Base-by-base conservation (phyloP, 2,888 invertebrate species). In the Diadegma fenestrale region DNA sequence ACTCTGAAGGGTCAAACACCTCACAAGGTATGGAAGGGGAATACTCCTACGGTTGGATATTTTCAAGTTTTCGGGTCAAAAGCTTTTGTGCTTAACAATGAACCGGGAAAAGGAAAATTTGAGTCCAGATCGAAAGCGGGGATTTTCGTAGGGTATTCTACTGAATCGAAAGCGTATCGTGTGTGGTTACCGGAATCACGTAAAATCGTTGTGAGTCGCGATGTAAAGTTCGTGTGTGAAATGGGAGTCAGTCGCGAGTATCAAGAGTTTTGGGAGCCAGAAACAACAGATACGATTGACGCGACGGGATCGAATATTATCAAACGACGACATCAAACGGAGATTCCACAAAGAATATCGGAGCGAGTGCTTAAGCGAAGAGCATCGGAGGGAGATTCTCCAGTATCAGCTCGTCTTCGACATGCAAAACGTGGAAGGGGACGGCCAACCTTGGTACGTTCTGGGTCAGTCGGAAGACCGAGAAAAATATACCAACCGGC, bases 11-110 rank as follows among this genome's bases (percentile, higher is more conserved):
- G 79, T 43, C 30, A 66, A 61, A 80, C 73, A 61, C 87, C 84
- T 41, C 79, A 73, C 37, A 78, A 77, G 72, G 26, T 73, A 30
- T 86, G 84, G 85, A 79, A 45, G 19, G 79, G 76, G 26, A 76
- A 77, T 22, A 51, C 45, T 19, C 69, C 78, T 12, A 77, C 79
- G 5, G 63, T 86, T 12, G 75, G 43, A 43, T 58, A 84, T 41
- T 51, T 87, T 37, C 75, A 79, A 80, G 51, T 73, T 10, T 86
- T 87, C 45, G 86, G 86, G 17, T 68, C 63, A 6, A 84, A 66
- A 80, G 86, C 66, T 7, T 84, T 48, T 58, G 71, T 81, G 4
- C 22, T 80, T 17, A 63, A 84, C n/a, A 82, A 82, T 58, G 45
- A 37, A 1, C 71, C 61, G 17, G 71, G 22, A 4, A 81, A 76